Evolutionary conservation across 2,113 vertebrate genomes (phyloP), one percentile per base, ranked within the genome.

Genomic region (Ascaphus truei): DNA sequence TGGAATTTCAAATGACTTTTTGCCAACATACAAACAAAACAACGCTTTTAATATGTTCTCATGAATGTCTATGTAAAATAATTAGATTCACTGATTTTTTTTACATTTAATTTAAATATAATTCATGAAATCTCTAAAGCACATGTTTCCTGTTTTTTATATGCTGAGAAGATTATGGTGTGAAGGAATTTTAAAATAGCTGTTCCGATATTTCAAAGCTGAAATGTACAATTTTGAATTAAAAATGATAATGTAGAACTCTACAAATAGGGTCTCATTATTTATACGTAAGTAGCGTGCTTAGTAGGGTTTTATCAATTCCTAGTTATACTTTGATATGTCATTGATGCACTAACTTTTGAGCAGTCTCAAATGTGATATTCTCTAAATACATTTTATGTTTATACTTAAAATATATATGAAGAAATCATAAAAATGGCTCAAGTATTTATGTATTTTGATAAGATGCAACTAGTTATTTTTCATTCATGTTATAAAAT

Each of bases 401-500:
- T 23, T 55, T 53, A 31, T 23, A 66, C 50, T 23, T 43, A 68
- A 47, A 59, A 43, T 68, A 68, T 68, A 59, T 59, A 68, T 50
- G 29, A 68, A 8, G 20, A 36, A 37, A 60, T 67, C n/a, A 39
- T 29, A 61, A 9, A 61, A 25, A 61, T 30, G 26, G 30, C 36
- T 30, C 12, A 52, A 36, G 22, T 52, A 69, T 69, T 52, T 61
- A 69, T 69, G 67, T 69, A 60, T 69, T 68, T 68, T 69, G 56
- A 69, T 69, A 68, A 68, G 41, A 36, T 37, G 33, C 23, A 39
- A 68, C 37, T 51, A 11, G 39, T 41, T 52, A 61, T 45, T 69
- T 53, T 51, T 39, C 41, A 60, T 60, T 57, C 59, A 26, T 69
- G 67, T 52, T 60, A 61, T 52, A 52, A 69, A 52, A n/a, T 4